phyloP scores from a whole-genome alignment of 2,113 vertebrate species.

The Tachysurus vachellii region DNA sequence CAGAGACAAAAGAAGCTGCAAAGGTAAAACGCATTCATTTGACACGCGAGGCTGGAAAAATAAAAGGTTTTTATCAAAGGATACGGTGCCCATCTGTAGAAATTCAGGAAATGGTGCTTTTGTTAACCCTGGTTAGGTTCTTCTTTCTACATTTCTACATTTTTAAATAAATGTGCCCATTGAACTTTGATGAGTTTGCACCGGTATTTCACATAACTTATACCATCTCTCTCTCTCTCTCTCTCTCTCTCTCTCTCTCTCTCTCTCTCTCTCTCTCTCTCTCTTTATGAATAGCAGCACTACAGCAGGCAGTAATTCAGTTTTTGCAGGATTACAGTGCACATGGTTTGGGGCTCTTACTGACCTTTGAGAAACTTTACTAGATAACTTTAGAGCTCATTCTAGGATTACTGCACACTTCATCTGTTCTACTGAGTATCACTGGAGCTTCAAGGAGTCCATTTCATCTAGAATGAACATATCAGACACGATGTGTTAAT shows the following conservation, averaged over 20 bases:
- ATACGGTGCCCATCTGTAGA: conserved; percentile 9
- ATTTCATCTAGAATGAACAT: conserved; percentile 20
- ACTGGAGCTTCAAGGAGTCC: neutral
- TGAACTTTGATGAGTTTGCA: conserved; percentile 43
- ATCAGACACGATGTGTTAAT: conserved; percentile 29
- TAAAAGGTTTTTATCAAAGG: conserved; percentile 33
- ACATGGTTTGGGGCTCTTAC: neutral
- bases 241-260: neutral
- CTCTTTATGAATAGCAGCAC: neutral
- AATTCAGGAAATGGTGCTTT: conserved; percentile 37
- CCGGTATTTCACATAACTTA: conserved; percentile 27
- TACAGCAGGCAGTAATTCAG: neutral
- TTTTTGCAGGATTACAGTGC: neutral
- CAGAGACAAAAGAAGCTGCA: conserved; percentile 39
- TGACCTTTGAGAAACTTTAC: conserved; percentile 42
- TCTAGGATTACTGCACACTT: neutral
- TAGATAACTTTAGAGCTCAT: conserved; percentile 32
- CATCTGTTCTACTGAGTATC: conserved; percentile 24
- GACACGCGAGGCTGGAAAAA: conserved; percentile 17
- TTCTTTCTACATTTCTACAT: conserved; percentile 1
- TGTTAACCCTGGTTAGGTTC: conserved; percentile 23
- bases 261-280: conserved; percentile 5
- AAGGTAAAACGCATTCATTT: conserved; percentile 44
- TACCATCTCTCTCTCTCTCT: conserved; percentile 1
- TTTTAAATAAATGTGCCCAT: conserved; percentile 33